phyloP scores from a whole-genome alignment of 2,797 vertebrate species.

The Chloroceryle amazona region DNA sequence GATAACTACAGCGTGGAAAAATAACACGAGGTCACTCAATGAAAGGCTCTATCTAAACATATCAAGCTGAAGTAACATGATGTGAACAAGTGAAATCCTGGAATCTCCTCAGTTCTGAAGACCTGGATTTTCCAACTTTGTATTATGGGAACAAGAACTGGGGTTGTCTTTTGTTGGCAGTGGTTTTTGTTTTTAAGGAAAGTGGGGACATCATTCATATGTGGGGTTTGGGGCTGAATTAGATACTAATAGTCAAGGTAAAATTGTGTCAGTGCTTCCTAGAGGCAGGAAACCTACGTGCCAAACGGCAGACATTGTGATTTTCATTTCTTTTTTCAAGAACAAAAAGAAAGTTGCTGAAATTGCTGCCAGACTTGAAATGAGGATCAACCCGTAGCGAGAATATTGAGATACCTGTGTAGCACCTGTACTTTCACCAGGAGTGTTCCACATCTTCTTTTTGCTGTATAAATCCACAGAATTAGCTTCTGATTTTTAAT shows the following conservation, averaged over 20 bases:
- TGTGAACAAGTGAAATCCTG: neutral
- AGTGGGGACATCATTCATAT: neutral
- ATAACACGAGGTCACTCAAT: neutral
- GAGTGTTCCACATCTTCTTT: neutral
- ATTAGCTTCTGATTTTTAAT: neutral
- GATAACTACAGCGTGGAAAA: accelerated
- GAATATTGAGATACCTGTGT: neutral
- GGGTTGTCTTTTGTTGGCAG: neutral
- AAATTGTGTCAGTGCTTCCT: neutral
- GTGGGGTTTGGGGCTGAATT: neutral
- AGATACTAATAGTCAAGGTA: neutral
- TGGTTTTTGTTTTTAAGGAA: neutral
- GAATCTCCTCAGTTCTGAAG: neutral
- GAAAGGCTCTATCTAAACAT: neutral
- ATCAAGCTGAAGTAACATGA: neutral
- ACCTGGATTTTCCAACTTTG: neutral
- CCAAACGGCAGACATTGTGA: neutral
- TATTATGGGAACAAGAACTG: neutral
- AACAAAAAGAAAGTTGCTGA: neutral
- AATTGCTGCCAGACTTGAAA: neutral
- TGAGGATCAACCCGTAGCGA: neutral
- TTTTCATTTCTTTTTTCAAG: neutral
- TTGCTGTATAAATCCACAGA: neutral
- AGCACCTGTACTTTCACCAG: neutral
- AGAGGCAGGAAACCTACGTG: neutral